Base-by-base conservation (phyloP, 1,140 invertebrate species). In the Penaeus japonicus region DNA sequence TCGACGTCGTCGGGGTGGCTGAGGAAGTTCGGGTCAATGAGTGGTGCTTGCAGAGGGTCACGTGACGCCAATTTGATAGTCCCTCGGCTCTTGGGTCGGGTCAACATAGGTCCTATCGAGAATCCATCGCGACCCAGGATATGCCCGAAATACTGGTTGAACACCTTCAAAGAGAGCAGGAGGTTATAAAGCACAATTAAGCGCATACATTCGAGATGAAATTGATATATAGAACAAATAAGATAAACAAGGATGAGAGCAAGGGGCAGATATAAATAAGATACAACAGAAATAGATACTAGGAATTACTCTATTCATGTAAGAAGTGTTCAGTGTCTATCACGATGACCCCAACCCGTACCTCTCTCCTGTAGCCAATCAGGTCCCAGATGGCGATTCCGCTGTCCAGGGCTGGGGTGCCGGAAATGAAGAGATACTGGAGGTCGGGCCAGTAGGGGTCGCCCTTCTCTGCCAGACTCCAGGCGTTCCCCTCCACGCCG, bases 1-100 rank as follows among this genome's bases (percentile, higher is more conserved):
- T 94, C 95, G 0, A 96, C 94, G 92, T 97, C 96, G 79, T 96
- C 94, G 0, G 95, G 94, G 85, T 96, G 94, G 4, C 94, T 95
- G 78, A 97, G 93, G 92, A 98, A 98, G 91, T 96, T 97, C 0
- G 97, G 96, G 91, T 96, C 95, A 91, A 99, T 96, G n/a, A 95
- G 91, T 0, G 98, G 98, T 47, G 95, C 94, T 5, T 95, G 94
- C 1, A 95, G 92, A 0, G 97, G 97, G 94, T 99, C 95, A n/a
- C 93, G 94, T 0, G 95, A 95, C 53, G 94, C 94, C 3, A 98
- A 92, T 20, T 94, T 94, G 0, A 97, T 91, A 1, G 85, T 89
- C 27, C 93, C 93, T n/a, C 89, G 89, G 54, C 92, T 93, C 80
- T 92, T 91, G 10, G 93, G 92, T 27, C 93, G 90, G 90, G 92